Evolutionary conservation across 1,140 invertebrate genomes (phyloP), one percentile per base, ranked within the genome.

Genomic region (Philaenus spumarius): DNA sequence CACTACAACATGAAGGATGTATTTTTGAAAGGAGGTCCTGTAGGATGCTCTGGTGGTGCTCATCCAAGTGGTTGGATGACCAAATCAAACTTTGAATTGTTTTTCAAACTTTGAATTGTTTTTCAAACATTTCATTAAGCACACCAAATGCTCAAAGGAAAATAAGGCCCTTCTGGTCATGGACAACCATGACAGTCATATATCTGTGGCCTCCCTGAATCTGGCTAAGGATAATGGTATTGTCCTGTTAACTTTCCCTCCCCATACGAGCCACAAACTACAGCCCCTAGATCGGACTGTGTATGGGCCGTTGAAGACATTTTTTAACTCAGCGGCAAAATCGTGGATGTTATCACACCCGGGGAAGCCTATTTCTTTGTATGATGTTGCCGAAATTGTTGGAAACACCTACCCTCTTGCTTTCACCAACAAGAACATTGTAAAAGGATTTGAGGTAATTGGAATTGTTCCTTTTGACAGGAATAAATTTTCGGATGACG

Each of bases 11-110:
- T 67, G 57, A 63, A 72, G 37, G 66, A 71, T 19, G 69, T 73
- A 60, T 76, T 79, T 56, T 55, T 79, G 5, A 68, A 64, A 48
- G 71, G 71, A 66, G 74, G 69, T 19, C 75, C 74, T 35, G 5
- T 66, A 26, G 68, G 67, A 24, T 66, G 58, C 56, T 45, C 54
- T 55, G 73, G 72, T 40, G 57, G 55, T 59, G 69, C 61, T 24
- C 73, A 75, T 66, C 47, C 64, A 11, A 71, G 68, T 22, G 71
- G 70, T 6, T 74, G 72, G 72, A 75, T 75, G 70, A 68, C 72
- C 45, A 69, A 70, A 34, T 64, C 64, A 60, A 23, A 45, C 48
- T 74, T 75, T 63, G 19, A 69, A 42, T 19, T 22, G 35, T 57
- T 57, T 57, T 34, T 57, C 9, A 47, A 48, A 34, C 43, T 47